Evolutionary conservation across 2,888 invertebrate species (phyloP).

Genomic region (Lamellibrachia columna): DNA sequence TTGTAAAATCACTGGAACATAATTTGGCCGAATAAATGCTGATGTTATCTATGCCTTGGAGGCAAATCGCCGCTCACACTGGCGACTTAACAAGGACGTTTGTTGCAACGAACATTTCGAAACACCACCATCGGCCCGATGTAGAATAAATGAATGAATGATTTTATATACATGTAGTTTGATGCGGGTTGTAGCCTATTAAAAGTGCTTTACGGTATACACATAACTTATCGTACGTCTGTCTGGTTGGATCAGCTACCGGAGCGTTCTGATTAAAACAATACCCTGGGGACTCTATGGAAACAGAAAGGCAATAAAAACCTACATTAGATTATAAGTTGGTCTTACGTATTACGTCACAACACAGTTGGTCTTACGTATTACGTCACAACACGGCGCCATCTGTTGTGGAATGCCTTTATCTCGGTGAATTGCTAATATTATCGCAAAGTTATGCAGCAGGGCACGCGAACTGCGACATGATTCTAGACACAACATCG

Average conservation of each 20-base stretch:
- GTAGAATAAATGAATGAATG: background rate
- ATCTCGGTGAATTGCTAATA: background rate
- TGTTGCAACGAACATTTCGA: background rate
- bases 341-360: too few species aligned
- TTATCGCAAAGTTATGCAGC: constrained; percentile 4
- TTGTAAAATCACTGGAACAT: background rate
- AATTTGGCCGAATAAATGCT: background rate
- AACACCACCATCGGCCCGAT: background rate
- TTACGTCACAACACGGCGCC: background rate
- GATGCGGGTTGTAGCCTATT: background rate
- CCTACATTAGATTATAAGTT: background rate
- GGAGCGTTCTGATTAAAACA: background rate
- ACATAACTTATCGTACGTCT: background rate
- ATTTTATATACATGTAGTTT: background rate
- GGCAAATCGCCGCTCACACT: too few species aligned
- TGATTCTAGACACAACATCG: background rate
- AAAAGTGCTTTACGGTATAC: background rate
- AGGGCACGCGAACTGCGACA: background rate
- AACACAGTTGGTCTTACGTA: background rate
- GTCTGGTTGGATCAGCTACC: background rate
- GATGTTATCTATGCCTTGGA: background rate
- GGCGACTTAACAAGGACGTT: background rate
- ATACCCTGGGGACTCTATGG: background rate
- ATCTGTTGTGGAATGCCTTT: background rate
- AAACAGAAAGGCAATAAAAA: background rate